A percentile compares a stretch with the other conserved stretches of the same genome.
Conservation (phyloP, 2,888 invertebrate genomes). For the Capitulum mitella region DNA sequence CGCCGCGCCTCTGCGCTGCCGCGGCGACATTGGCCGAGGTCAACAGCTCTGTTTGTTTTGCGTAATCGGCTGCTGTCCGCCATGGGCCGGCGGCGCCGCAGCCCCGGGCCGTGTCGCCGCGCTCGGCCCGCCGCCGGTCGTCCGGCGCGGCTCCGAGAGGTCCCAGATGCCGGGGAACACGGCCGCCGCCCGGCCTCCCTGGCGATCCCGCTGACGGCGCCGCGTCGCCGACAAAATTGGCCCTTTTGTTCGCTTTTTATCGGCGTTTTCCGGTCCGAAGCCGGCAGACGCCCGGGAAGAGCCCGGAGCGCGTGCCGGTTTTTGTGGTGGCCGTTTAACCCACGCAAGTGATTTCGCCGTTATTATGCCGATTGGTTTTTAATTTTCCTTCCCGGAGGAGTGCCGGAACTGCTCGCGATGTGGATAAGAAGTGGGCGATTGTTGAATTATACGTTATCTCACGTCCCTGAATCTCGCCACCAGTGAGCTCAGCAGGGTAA, state of each 20-base stretch:
- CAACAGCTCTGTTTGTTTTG: not conserved
- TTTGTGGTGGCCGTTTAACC: not conserved
- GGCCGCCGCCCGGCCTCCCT: too few species aligned
- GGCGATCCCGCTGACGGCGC: not conserved
- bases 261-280: not conserved
- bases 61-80: not conserved
- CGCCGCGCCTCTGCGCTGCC: not conserved
- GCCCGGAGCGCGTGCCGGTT: not conserved
- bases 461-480: too few species aligned
- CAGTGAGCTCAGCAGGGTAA: too few species aligned
- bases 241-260: not conserved
- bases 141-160: too few species aligned
- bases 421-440: not conserved
- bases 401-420: too few species aligned
- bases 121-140: too few species aligned
- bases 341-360: not conserved
- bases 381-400: constrained; percentile 7
- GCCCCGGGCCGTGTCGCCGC: not conserved
- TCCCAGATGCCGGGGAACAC: too few species aligned
- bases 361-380: not conserved
- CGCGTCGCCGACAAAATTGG: not conserved
- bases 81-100: not conserved
- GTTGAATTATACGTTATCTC: too few species aligned
- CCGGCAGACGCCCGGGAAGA: too few species aligned
- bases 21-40: not conserved